Evolutionary conservation across 2,797 vertebrate genomes (phyloP).

Genomic region (Botia kubotai): DNA sequence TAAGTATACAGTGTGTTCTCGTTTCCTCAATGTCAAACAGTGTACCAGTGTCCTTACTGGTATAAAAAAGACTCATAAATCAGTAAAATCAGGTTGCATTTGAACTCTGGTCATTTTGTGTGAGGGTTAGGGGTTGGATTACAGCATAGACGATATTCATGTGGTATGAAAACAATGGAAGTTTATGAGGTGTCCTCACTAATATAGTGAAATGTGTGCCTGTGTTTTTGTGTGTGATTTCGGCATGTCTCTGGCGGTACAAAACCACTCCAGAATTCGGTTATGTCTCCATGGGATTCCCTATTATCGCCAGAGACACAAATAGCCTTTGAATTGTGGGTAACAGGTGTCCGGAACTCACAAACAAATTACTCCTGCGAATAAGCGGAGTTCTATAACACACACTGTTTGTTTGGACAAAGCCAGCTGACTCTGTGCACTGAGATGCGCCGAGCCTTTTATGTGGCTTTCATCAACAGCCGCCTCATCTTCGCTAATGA

Average conservation of each 20-base stretch:
- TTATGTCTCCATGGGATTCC: slow-evolving; percentile 20
- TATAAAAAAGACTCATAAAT: no score
- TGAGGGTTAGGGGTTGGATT: not conserved
- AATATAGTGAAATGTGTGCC: no score
- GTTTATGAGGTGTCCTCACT: not conserved
- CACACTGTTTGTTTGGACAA: slow-evolving; percentile 34
- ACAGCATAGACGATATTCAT: not conserved
- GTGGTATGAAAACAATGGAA: not conserved
- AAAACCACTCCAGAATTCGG: slow-evolving; percentile 23
- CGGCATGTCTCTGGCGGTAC: slow-evolving; percentile 4
- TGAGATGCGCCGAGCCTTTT: slow-evolving; percentile 7
- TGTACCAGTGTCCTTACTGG: no score
- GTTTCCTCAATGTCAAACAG: no score
- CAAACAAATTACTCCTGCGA: slow-evolving; percentile 46
- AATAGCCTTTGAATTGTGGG: slow-evolving; percentile 45
- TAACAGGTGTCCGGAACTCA: slow-evolving; percentile 53
- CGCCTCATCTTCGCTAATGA: slow-evolving; percentile 53
- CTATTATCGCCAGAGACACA: slow-evolving; percentile 43
- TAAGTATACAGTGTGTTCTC: no score
- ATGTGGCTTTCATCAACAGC: slow-evolving; percentile 39
- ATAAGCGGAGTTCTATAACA: slow-evolving; percentile 24
- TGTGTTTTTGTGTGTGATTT: slow-evolving; percentile 16
- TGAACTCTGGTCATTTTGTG: not conserved
- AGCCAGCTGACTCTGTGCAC: slow-evolving; percentile 12
- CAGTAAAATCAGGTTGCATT: no score